Conservation (phyloP, 2,888 invertebrate genomes). For the Adineta ricciae region DNA sequence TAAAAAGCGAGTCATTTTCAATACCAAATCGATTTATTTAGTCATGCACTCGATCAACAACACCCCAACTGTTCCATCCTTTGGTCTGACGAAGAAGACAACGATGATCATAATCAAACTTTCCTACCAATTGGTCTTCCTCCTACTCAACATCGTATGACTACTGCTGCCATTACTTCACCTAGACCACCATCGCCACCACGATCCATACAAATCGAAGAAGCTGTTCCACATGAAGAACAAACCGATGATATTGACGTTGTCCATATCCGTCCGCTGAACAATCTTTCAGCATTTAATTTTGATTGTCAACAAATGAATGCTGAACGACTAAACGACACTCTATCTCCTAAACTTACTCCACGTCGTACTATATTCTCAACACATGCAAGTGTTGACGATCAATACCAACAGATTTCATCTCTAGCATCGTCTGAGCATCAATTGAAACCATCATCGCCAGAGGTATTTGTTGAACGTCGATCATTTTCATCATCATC, state of each 20-base stretch:
- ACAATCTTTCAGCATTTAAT: not conserved
- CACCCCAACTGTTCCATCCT: not conserved
- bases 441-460: not conserved
- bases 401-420: not conserved
- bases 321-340: not conserved
- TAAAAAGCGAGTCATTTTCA: too few species aligned
- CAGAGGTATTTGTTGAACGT: not conserved
- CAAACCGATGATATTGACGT: not conserved
- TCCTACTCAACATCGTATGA: not conserved
- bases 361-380: not conserved
- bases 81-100: not conserved
- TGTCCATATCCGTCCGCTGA: not conserved
- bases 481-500: not conserved
- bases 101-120: not conserved
- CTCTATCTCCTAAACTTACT: not conserved
- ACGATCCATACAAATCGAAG: not conserved
- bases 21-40: not conserved
- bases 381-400: not conserved
- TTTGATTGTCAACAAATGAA: constrained; percentile 1
- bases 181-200: not conserved
- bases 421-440: not conserved
- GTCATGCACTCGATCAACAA: not conserved
- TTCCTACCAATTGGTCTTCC: not conserved
- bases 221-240: not conserved
- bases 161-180: not conserved